Percentiles rank a stretch among this genome's conserved stretches.
phyloP scores from a whole-genome alignment of 2,797 vertebrate species.

The Capromys pilorides region DNA sequence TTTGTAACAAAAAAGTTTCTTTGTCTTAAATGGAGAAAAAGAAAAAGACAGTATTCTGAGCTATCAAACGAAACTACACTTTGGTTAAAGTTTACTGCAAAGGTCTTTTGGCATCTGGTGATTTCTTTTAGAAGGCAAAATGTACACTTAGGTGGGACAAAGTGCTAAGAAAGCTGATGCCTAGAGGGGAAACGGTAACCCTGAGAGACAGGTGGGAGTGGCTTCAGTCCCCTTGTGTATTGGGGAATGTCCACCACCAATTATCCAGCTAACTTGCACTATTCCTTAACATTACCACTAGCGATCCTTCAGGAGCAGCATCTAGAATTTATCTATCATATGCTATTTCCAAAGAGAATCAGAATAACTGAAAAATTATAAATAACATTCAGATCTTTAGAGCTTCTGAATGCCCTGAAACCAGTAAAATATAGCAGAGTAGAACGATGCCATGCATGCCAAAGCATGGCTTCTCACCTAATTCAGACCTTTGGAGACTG shows the following conservation, averaged over 20 bases:
- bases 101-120: not conserved
- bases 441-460: not conserved
- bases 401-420: not conserved
- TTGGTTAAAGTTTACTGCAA: not conserved
- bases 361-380: not conserved
- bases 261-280: not conserved
- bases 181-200: not conserved
- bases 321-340: not conserved
- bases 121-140: slow-evolving; percentile 24
- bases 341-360: not conserved
- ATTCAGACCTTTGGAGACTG: not conserved
- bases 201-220: not conserved
- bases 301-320: not conserved
- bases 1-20: slow-evolving; percentile 19
- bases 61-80: not conserved
- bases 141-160: not conserved
- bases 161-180: not conserved
- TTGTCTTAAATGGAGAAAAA: not conserved
- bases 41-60: not conserved
- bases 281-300: not conserved
- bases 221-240: not conserved
- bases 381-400: not conserved
- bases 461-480: not conserved
- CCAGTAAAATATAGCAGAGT: not conserved
- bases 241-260: not conserved